These are phyloP conservation scores for Pipra filicauda DNA, from an alignment of 2,113 vertebrate genomes.

Conservation along the genomic window DNA sequence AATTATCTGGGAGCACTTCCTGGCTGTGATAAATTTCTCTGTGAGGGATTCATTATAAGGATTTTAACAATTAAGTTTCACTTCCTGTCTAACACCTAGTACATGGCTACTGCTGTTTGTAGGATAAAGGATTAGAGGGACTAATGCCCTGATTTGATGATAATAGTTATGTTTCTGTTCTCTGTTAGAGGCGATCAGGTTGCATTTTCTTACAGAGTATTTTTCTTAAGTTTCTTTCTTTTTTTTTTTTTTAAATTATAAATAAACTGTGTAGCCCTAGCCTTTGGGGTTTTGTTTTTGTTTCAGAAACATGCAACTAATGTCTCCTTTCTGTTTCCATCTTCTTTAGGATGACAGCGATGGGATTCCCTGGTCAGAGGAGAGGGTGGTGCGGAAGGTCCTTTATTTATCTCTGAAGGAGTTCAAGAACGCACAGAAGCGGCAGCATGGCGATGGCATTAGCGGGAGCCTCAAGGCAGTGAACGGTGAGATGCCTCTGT, in stretches of 20 bases:
- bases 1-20: not conserved
- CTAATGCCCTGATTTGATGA: not conserved
- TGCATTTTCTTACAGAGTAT: not conserved
- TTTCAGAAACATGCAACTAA: not conserved
- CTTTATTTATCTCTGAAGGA: slow-evolving; percentile 99
- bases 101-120: not conserved
- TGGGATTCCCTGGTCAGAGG: slow-evolving; percentile 99
- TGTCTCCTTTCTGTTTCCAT: not conserved
- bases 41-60: not conserved
- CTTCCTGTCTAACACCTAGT: not conserved
- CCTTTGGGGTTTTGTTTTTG: not conserved
- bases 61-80: slow-evolving; percentile 8
- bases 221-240: not conserved
- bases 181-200: not conserved
- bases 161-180: not conserved
- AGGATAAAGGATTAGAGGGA: not conserved
- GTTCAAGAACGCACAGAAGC: slow-evolving; percentile 97
- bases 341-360: slow-evolving; percentile 93
- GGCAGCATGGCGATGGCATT: slow-evolving; percentile 86
- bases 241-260: not conserved
- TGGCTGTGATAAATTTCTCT: not conserved
- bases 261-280: not conserved
- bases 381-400: slow-evolving; percentile 97
- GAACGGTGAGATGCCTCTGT: slow-evolving; percentile 79
- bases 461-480: slow-evolving; percentile 84